Evolutionary conservation across 2,888 invertebrate species (phyloP).

Genomic region (Caenorhabditis sp.): DNA sequence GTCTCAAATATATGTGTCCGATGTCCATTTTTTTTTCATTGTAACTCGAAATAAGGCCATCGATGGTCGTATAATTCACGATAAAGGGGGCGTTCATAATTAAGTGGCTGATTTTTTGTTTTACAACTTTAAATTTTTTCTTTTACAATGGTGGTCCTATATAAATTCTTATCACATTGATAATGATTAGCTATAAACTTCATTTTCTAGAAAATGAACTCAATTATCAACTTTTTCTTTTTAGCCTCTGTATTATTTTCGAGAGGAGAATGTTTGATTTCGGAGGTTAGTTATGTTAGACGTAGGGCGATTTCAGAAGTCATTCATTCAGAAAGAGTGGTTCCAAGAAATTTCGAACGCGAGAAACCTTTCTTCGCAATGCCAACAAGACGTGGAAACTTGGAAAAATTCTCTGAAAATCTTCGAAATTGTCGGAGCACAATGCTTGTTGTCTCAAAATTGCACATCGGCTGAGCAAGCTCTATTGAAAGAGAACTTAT

Average conservation of each 20-base stretch:
- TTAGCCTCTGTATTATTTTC: not conserved
- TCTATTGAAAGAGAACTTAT: conserved; percentile 19
- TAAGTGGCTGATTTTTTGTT: too few species aligned
- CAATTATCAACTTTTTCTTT: too few species aligned
- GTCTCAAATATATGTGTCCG: too few species aligned
- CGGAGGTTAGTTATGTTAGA: conserved; percentile 11
- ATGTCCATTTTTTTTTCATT: too few species aligned
- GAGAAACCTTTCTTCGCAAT: conserved; percentile 6
- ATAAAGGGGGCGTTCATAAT: too few species aligned
- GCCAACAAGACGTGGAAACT: conserved; percentile 13
- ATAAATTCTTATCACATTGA: too few species aligned
- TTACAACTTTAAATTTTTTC: too few species aligned
- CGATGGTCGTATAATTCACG: too few species aligned
- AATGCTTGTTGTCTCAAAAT: conserved; percentile 19
- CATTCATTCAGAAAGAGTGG: conserved; percentile 7
- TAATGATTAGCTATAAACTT: too few species aligned
- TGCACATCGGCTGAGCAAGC: conserved; percentile 9
- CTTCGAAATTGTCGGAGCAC: conserved; percentile 3
- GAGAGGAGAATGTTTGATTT: not conserved
- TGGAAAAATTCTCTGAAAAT: conserved; percentile 17
- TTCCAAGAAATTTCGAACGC: conserved; percentile 5
- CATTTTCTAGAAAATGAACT: too few species aligned
- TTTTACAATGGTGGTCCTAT: too few species aligned
- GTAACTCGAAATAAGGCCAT: too few species aligned
- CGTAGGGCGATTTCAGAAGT: not conserved